phyloP scores from a whole-genome alignment of 2,113 vertebrate genomes.

The Semicossyphus pulcher region DNA sequence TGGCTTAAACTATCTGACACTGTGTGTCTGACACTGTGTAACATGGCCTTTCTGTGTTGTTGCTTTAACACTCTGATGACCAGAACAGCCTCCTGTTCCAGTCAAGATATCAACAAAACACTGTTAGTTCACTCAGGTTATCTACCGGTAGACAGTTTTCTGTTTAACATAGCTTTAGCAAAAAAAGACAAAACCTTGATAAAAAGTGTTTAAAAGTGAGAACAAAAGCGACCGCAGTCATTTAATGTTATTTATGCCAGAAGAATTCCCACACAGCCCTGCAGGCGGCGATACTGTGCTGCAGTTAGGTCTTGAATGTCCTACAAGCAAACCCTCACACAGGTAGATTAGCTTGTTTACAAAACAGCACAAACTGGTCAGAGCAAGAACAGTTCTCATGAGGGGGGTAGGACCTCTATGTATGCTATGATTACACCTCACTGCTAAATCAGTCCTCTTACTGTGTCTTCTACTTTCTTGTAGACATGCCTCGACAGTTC shows the following conservation, averaged over 20 bases:
- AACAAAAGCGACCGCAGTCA: background rate
- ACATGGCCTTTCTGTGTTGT: constrained; percentile 21
- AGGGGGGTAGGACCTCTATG: background rate
- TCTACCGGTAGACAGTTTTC: background rate
- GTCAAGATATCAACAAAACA: constrained; percentile 12
- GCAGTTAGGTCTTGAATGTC: constrained; percentile 1
- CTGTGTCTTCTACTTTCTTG: constrained; percentile 15
- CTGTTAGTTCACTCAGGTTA: constrained; percentile 15
- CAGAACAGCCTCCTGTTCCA: background rate
- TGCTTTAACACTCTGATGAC: background rate
- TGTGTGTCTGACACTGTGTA: constrained; percentile 20
- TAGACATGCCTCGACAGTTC: constrained; percentile 92
- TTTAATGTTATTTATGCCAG: background rate
- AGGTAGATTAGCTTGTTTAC: constrained; percentile 48
- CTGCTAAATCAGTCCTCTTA: constrained; percentile 9
- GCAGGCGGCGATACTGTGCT: constrained; percentile 24
- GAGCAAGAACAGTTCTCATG: background rate
- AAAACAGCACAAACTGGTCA: constrained; percentile 39
- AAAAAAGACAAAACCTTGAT: background rate
- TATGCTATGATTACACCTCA: background rate
- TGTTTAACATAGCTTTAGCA: background rate
- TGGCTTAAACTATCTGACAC: constrained; percentile 42
- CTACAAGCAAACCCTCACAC: background rate
- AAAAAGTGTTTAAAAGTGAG: no score
- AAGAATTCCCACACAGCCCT: constrained; percentile 11